Percentiles rank a stretch among this genome's conserved stretches.
Conservation (phyloP, 2,113 vertebrate species). For the Upupa epops region DNA sequence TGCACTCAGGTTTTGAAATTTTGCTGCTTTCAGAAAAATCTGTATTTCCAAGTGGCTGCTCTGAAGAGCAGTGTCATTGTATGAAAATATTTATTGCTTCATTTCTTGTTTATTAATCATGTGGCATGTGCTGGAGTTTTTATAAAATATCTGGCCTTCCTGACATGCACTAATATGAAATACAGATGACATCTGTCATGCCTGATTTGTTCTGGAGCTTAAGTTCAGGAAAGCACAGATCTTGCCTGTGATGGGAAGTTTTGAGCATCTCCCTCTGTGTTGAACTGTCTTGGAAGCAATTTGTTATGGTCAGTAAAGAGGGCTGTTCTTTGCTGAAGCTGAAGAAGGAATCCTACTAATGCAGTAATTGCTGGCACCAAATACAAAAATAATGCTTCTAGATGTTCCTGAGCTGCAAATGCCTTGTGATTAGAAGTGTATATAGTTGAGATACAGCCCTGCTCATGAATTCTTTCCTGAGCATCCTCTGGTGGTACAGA, state of each 20-base stretch:
- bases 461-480: not conserved
- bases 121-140: not conserved
- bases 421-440: not conserved
- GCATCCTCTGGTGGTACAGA: not conserved
- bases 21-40: not conserved
- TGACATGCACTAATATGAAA: not conserved
- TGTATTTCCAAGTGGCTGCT: not conserved
- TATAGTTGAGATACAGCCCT: not conserved
- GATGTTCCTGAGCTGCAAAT: not conserved
- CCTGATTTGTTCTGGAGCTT: constrained; percentile 40
- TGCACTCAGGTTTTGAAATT: not conserved
- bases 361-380: not conserved
- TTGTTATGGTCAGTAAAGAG: not conserved
- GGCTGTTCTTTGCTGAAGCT: not conserved
- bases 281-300: not conserved
- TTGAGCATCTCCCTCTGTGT: not conserved
- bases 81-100: not conserved
- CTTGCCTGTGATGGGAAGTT: not conserved
- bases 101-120: not conserved
- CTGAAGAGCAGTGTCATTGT: not conserved
- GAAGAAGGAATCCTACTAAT: not conserved
- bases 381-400: not conserved
- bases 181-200: constrained; percentile 28
- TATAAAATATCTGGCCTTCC: not conserved
- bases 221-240: not conserved